A percentile compares a stretch with the other conserved stretches of the same genome.
phyloP scores from a whole-genome alignment of 2,888 invertebrate genomes.

The Leuctra nigra region DNA sequence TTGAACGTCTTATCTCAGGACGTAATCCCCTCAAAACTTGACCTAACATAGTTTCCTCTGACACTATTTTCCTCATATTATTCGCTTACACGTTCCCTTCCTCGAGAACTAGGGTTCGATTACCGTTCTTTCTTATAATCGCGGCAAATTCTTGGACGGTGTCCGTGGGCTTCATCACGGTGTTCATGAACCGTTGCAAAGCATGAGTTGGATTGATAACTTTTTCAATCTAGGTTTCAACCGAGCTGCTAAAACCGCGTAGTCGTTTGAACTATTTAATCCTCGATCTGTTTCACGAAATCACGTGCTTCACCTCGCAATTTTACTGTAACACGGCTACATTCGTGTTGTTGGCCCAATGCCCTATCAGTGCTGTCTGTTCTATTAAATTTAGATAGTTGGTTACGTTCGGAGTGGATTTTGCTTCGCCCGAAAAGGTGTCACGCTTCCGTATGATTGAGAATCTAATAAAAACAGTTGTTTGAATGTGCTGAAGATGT shows the following conservation, averaged over 20 bases:
- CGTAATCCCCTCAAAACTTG: background rate
- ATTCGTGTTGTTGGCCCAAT: background rate
- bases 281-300: background rate
- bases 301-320: background rate
- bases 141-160: background rate
- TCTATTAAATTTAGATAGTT: background rate
- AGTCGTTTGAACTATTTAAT: background rate
- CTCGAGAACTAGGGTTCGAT: background rate
- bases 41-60: background rate
- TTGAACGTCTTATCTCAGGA: background rate
- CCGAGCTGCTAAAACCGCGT: background rate
- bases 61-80: background rate
- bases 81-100: background rate
- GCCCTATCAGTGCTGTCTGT: background rate
- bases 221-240: background rate
- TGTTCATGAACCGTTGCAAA: background rate
- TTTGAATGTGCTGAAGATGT: too few relatives aligned
- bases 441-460: too few relatives aligned
- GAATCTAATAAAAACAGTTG: too few relatives aligned
- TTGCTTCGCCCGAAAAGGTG: too few relatives aligned
- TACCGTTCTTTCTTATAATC: background rate
- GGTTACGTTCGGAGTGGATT: too few relatives aligned
- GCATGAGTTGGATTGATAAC: background rate
- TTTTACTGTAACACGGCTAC: background rate
- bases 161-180: background rate